phyloP scores from a whole-genome alignment of 2,888 invertebrate genomes.

The Polydrusus cervinus region DNA sequence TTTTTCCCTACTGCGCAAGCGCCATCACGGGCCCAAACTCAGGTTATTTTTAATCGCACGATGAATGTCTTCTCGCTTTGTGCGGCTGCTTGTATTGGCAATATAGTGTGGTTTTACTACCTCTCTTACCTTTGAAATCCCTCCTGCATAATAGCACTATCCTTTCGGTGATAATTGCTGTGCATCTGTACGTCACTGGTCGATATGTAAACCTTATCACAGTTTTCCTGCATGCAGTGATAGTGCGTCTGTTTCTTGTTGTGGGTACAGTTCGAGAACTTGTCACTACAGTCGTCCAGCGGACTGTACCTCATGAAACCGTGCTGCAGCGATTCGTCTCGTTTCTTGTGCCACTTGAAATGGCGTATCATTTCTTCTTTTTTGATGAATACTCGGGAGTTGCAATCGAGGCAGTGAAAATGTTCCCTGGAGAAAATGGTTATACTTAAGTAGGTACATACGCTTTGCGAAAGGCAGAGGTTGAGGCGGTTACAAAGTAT shows the following conservation, averaged over 20 bases:
- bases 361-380: slow-evolving; percentile 99
- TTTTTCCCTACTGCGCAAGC: too few relatives aligned
- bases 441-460: too few relatives aligned
- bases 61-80: too few relatives aligned
- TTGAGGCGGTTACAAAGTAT: too few relatives aligned
- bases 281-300: slow-evolving; percentile 93
- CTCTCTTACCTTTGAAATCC: slow-evolving; percentile 90
- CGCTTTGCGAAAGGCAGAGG: too few relatives aligned
- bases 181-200: slow-evolving; percentile 99
- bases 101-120: too few relatives aligned
- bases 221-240: slow-evolving; percentile 95
- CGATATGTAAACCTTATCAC: slow-evolving; percentile 97
- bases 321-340: slow-evolving; percentile 96
- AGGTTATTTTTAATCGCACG: too few relatives aligned
- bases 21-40: too few relatives aligned
- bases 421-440: slow-evolving; percentile 81
- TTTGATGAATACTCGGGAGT: slow-evolving; percentile 91
- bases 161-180: slow-evolving; percentile 98
- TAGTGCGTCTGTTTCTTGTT: slow-evolving; percentile 97
- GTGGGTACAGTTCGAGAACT: slow-evolving; percentile 83
- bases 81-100: too few relatives aligned
- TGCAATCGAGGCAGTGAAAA: slow-evolving; percentile 92
- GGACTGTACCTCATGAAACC: slow-evolving; percentile 95
- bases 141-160: slow-evolving; percentile 97
- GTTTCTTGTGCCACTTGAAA: slow-evolving; percentile 99